Conservation (phyloP, 2,797 vertebrate genomes). For the Loris lydekkerianus region DNA sequence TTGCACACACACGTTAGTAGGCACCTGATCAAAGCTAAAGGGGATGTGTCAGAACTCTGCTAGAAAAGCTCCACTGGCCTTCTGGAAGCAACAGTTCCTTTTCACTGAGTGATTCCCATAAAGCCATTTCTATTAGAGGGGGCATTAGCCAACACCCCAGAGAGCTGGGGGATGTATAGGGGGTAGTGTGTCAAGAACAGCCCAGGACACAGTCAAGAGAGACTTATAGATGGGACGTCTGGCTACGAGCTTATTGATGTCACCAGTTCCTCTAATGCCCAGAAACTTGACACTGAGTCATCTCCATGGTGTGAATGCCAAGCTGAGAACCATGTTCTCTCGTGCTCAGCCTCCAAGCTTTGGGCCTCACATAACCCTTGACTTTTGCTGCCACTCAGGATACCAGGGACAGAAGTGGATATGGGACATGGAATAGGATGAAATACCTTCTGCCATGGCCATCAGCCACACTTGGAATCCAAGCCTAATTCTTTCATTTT, state of each 20-base stretch:
- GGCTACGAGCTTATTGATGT: neutral
- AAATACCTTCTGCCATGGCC: neutral
- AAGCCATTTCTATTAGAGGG: neutral
- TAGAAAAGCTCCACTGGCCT: neutral
- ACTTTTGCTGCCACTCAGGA: neutral
- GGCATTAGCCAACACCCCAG: neutral
- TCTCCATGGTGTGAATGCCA: neutral
- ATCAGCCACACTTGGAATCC: neutral
- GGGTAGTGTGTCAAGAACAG: neutral
- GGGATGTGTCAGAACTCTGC: neutral
- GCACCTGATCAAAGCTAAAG: neutral
- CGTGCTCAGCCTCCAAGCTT: neutral
- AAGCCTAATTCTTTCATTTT: neutral
- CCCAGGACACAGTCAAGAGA: neutral
- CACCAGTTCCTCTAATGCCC: neutral
- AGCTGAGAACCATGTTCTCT: neutral
- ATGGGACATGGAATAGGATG: neutral
- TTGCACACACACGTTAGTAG: neutral
- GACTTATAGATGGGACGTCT: neutral
- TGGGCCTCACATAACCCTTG: too few relatives aligned
- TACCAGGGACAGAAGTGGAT: neutral
- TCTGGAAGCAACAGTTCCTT: neutral
- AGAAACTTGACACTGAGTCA: neutral
- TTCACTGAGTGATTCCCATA: neutral
- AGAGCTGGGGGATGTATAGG: neutral